Conservation (phyloP, 2,113 vertebrate genomes). For the Ophiodon elongatus region DNA sequence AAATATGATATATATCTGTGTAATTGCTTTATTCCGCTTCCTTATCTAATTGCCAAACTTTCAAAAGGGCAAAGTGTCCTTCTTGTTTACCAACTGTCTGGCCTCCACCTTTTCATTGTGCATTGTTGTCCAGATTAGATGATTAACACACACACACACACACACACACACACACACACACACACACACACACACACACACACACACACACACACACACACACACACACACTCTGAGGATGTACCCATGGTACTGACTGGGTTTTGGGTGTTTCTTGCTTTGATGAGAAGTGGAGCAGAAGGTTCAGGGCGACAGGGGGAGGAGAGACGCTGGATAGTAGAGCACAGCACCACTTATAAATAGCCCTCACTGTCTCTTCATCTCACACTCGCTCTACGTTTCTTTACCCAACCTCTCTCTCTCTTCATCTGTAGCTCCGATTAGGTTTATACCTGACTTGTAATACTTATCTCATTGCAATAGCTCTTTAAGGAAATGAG, state of each 20-base stretch:
- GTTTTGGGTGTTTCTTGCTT: conserved; percentile 67
- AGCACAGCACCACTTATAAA: conserved; percentile 78
- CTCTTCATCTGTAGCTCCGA: conserved; percentile 32
- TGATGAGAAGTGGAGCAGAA: conserved; percentile 79
- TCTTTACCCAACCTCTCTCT: conserved; percentile 36
- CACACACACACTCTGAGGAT: conserved; percentile 33
- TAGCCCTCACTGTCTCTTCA: conserved; percentile 62
- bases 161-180: conserved; percentile 12
- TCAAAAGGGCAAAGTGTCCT: conserved; percentile 51
- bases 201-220: conserved; percentile 33
- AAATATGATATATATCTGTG: neutral
- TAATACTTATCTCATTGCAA: neutral
- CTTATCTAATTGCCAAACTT: conserved; percentile 7
- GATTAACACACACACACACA: conserved; percentile 39
- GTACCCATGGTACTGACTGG: conserved; percentile 22
- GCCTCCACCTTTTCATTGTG: conserved; percentile 34
- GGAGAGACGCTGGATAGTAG: conserved; percentile 69
- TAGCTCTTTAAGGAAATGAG: too few species aligned
- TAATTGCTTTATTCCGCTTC: neutral
- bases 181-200: conserved; percentile 7
- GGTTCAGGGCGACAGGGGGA: conserved; percentile 65
- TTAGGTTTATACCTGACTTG: conserved; percentile 16
- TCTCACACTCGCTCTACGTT: conserved; percentile 25
- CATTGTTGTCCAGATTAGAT: conserved; percentile 47
- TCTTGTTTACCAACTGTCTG: conserved; percentile 48